A percentile compares a stretch with the other conserved stretches of the same genome.
These are phyloP conservation scores for Penaeus japonicus DNA, from an alignment of 1,140 invertebrate species.

Conservation along the genomic window DNA sequence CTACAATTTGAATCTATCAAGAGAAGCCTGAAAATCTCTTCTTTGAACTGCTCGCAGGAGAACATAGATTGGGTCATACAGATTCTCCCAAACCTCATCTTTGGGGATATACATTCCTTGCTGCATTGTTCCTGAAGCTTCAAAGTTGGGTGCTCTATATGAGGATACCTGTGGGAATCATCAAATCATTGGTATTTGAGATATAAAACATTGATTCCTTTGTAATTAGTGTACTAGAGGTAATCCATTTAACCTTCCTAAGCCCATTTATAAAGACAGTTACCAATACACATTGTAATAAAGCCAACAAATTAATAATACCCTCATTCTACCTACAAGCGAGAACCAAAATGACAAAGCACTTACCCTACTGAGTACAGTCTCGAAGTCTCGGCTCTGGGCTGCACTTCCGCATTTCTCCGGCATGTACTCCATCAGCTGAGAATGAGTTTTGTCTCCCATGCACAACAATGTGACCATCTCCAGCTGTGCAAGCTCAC, in stretches of 20 bases:
- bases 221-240: background rate
- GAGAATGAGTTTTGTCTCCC: slow-evolving; percentile 93
- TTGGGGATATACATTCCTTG: slow-evolving; percentile 95
- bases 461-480: slow-evolving; percentile 92
- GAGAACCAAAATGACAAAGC: background rate
- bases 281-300: background rate
- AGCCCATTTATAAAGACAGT: too few relatives aligned
- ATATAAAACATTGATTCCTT: background rate
- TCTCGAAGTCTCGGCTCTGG: slow-evolving; percentile 89
- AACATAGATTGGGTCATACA: slow-evolving; percentile 94
- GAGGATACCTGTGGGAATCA: slow-evolving; percentile 71
- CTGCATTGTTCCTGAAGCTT: slow-evolving; percentile 82
- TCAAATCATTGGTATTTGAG: background rate
- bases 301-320: background rate
- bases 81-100: slow-evolving; percentile 85
- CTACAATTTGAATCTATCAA: slow-evolving; percentile 88
- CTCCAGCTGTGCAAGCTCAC: slow-evolving; percentile 82
- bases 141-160: slow-evolving; percentile 80
- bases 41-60: slow-evolving; percentile 88
- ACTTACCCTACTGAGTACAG: slow-evolving; percentile 76
- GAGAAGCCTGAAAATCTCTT: slow-evolving; percentile 90
- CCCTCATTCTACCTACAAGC: too few relatives aligned
- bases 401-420: slow-evolving; percentile 87
- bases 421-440: slow-evolving; percentile 93
- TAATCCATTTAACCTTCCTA: too few relatives aligned